A percentile compares a stretch with the other conserved stretches of the same genome.
These are phyloP conservation scores for Dasyornis broadbenti DNA, from an alignment of 2,113 vertebrate species.

Conservation along the genomic window DNA sequence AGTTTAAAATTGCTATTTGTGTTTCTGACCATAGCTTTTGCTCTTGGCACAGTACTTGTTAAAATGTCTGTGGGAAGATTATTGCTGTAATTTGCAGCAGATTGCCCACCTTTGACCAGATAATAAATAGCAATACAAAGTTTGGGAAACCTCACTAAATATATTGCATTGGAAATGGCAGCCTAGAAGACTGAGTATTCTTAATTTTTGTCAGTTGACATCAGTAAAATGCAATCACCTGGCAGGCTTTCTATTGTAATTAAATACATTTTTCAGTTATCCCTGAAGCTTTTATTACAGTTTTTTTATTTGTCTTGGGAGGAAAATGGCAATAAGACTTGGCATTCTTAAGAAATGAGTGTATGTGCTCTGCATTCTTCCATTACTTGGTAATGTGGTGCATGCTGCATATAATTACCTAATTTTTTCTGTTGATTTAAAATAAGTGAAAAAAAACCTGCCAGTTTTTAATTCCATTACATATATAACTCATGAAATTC, in stretches of 20 bases:
- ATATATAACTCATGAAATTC: neutral
- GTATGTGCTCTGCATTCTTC: constrained; percentile 9
- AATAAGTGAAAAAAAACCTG: neutral
- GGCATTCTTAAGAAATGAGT: constrained; percentile 4
- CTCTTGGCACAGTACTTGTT: neutral
- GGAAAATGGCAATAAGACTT: neutral
- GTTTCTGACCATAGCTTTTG: neutral
- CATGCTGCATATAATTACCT: neutral
- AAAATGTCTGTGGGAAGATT: neutral
- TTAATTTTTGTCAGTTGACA: neutral
- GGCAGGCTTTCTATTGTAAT: neutral
- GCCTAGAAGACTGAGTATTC: neutral
- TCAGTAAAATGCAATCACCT: neutral
- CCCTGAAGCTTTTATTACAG: neutral
- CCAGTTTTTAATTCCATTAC: neutral
- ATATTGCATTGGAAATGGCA: neutral
- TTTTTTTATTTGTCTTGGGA: neutral
- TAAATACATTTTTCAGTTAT: constrained; percentile 6
- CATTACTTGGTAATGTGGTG: neutral
- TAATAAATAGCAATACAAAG: neutral
- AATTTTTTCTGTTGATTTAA: neutral
- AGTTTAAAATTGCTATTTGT: neutral
- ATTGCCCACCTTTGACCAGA: neutral
- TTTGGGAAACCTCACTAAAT: neutral
- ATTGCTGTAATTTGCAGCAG: neutral